These are phyloP conservation scores for Boloria selene DNA, from an alignment of 2,888 invertebrate species.

Conservation along the genomic window DNA sequence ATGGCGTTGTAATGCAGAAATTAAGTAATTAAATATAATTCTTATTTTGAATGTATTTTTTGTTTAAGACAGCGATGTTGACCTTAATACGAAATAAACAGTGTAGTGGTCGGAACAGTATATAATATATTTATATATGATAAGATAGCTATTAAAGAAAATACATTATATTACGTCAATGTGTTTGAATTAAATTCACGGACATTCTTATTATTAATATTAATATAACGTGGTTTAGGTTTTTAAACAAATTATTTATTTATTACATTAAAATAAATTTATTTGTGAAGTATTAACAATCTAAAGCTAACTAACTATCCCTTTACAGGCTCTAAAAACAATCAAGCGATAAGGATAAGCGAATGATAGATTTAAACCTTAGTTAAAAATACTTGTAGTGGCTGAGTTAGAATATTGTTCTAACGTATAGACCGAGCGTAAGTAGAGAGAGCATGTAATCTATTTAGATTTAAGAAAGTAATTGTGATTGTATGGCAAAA, in stretches of 20 bases:
- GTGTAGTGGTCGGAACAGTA: too few species aligned
- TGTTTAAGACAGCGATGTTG: neutral
- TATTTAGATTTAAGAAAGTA: conserved; percentile 36
- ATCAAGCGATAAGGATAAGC: too few species aligned
- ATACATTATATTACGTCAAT: conserved; percentile 15
- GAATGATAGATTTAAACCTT: conserved; percentile 27
- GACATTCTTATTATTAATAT: neutral
- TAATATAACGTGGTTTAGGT: too few species aligned
- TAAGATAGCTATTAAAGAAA: conserved; percentile 26
- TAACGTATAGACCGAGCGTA: too few species aligned
- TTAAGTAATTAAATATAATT: conserved; percentile 12
- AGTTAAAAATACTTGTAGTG: conserved; percentile 10
- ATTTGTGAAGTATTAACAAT: conserved; percentile 8
- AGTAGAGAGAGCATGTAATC: conserved; percentile 18
- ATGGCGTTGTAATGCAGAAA: neutral
- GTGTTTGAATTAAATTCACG: conserved; percentile 25
- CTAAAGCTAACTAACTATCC: neutral
- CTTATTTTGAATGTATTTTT: neutral
- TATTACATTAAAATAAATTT: neutral
- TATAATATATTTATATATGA: neutral
- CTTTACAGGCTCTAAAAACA: conserved; percentile 2
- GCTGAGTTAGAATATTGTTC: conserved; percentile 3
- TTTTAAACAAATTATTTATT: neutral
- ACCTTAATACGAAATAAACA: neutral
- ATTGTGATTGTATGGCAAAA: conserved; percentile 65